Base-by-base conservation (phyloP, 2,797 vertebrate species). In the Sebastolobus alascanus region DNA sequence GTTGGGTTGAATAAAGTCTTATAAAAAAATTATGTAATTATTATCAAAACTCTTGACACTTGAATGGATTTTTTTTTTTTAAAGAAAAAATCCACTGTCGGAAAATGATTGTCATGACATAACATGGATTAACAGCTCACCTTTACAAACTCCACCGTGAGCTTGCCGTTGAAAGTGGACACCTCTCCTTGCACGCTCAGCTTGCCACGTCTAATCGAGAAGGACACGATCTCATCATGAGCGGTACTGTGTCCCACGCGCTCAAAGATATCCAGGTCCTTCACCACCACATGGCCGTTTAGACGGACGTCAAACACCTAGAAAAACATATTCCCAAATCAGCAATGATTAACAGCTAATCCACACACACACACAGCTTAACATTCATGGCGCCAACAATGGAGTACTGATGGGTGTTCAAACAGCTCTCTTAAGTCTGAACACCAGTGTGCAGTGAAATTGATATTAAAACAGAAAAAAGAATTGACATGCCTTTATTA, bases 211-310 rank as follows among this genome's bases (percentile, higher is more conserved):
- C 96, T 95, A 87, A 99, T 97, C 68, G 96, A 97, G 93, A 99
- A 97, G 31, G 98, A 90, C 84, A 99, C 97, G 29, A 97, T 97
- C 92, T 99, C 99, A 83, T 99, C 99, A 0, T 99, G 98, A 84
- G 99, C 99, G 0, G 98, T 99, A 86, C 98, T 99, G 95, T 99
- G 99, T 65, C 99, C 99, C 33, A 99, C 99, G 35, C 97, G 96
- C 56, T 99, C 98, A 90, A 99, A 99, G 92, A 99, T 99, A 89
- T 99, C 99, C 93, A 99, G 92, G 92, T 99, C 98, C 91, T 99
- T 99, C 86, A 99, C 98, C 85, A 99, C 99, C 5, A 97, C 92
- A 0, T 99, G 99, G 82, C 97, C 97, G 4, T 99, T 99, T 73
- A 99, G 93, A 75, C 98, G 97, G 50, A 99, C 98, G 60, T 99